Evolutionary conservation across 2,113 vertebrate species (phyloP), one percentile per base, ranked within the genome.

Genomic region (Actenoides hombroni): DNA sequence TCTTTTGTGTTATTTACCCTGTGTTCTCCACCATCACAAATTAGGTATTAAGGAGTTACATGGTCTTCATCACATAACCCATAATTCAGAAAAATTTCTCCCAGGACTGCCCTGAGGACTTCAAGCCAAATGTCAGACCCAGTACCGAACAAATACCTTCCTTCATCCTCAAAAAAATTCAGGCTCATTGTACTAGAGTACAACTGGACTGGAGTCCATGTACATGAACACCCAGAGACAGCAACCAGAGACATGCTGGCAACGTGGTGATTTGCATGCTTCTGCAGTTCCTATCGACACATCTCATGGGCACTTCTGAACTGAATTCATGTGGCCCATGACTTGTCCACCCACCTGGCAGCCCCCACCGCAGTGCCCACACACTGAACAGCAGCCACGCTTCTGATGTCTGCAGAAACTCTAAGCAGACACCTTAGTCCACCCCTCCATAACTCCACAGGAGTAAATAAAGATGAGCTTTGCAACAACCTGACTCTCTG

Each of bases 21-120:
- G 65, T 96, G 88, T 69, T 92, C 73, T 81, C 60, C 46, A 90
- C 76, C 86, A 67, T 81, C 88, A 92, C 73, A 94, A 93, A 96
- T 63, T 80, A 86, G 35, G 68, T 83, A 90, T 88, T 92, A 94
- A 80, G 57, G 60, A 91, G 56, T 84, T 94, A 86, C 53, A 79
- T 33, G 69, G 70, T 82, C 77, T 87, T 94, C 77, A 82, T 71
- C 80, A 60, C 67, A 73, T 14, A 95, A 91, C 48, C 48, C 40
- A 71, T 95, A 91, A 94, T 59, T 91, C 73, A 89, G 80, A 80
- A 83, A 83, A 86, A 49, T 67, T 90, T 77, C 54, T 93, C 51
- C 64, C 56, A 68, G 74, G 60, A 64, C 39, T 91, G 71, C 91
- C 91, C 80, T 61, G 48, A 86, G 76, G 86, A 95, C 61, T 65